Evolutionary conservation across 2,113 vertebrate species (phyloP).

Genomic region (Grammomys dolichurus): DNA sequence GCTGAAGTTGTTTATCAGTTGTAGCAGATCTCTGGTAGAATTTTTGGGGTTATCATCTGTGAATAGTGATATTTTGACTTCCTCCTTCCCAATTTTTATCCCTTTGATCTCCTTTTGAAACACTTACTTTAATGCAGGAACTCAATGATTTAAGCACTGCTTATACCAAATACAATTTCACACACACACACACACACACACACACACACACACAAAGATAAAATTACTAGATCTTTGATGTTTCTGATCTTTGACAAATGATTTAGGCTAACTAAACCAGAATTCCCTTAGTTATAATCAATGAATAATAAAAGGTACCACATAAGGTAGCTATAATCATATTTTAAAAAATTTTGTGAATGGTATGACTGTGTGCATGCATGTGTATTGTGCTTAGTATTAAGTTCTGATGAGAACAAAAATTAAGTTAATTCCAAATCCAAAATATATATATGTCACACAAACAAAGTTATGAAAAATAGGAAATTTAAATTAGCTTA

Average conservation of each 20-base stretch:
- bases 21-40: too few species aligned
- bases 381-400: background rate
- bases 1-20: too few species aligned
- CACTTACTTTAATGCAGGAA: background rate
- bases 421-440: background rate
- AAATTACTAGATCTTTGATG: background rate
- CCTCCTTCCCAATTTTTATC: too few species aligned
- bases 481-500: background rate
- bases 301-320: conserved; percentile 7
- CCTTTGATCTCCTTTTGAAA: background rate
- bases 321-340: background rate
- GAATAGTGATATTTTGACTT: too few species aligned
- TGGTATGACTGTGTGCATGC: too few species aligned
- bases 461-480: background rate
- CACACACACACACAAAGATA: background rate
- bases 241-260: background rate
- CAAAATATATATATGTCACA: background rate
- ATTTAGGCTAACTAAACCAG: background rate
- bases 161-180: background rate
- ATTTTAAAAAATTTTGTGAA: too few species aligned
- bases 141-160: background rate
- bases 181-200: background rate
- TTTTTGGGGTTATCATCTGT: too few species aligned
- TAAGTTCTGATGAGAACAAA: background rate
- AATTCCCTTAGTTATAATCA: background rate